These are phyloP conservation scores for Toxonevra muliebris DNA, from an alignment of 2,888 invertebrate genomes.

Conservation along the genomic window DNA sequence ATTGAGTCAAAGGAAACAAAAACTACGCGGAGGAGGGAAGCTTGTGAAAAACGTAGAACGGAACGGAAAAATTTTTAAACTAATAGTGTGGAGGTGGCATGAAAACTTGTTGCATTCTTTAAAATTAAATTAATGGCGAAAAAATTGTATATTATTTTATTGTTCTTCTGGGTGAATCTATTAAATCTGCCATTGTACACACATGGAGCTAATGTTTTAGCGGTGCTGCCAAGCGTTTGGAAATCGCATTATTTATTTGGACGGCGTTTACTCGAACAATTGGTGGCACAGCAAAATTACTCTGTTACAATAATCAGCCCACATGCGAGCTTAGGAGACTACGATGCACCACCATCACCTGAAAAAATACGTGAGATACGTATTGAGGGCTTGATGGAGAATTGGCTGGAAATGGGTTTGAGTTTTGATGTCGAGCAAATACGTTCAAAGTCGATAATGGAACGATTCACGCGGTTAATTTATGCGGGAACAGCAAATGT, in stretches of 20 bases:
- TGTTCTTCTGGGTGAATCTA: neutral
- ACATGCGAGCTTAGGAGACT: slow-evolving; percentile 33
- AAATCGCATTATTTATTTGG: slow-evolving; percentile 62
- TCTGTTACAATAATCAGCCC: slow-evolving; percentile 62
- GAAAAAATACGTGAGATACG: slow-evolving; percentile 56
- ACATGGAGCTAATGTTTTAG: slow-evolving; percentile 58
- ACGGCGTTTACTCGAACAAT: slow-evolving; percentile 52
- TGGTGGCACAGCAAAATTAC: slow-evolving; percentile 56
- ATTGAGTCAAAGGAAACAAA: neutral
- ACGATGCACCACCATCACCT: slow-evolving; percentile 30
- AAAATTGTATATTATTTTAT: slow-evolving; percentile 1
- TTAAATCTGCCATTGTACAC: slow-evolving; percentile 1
- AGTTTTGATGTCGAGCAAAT: slow-evolving; percentile 59
- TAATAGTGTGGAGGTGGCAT: neutral
- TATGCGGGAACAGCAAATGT: slow-evolving; percentile 62
- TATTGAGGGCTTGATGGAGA: slow-evolving; percentile 55
- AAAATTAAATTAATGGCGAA: slow-evolving; percentile 33
- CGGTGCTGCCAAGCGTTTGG: slow-evolving; percentile 63
- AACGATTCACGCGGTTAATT: slow-evolving; percentile 59
- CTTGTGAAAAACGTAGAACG: neutral
- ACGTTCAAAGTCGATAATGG: slow-evolving; percentile 58
- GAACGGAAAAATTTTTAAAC: neutral
- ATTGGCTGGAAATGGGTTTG: slow-evolving; percentile 62
- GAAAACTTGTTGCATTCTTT: slow-evolving; percentile 14
- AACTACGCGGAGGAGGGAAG: neutral